Conservation (phyloP, 1,140 invertebrate genomes). For the Drosophila obscura region DNA sequence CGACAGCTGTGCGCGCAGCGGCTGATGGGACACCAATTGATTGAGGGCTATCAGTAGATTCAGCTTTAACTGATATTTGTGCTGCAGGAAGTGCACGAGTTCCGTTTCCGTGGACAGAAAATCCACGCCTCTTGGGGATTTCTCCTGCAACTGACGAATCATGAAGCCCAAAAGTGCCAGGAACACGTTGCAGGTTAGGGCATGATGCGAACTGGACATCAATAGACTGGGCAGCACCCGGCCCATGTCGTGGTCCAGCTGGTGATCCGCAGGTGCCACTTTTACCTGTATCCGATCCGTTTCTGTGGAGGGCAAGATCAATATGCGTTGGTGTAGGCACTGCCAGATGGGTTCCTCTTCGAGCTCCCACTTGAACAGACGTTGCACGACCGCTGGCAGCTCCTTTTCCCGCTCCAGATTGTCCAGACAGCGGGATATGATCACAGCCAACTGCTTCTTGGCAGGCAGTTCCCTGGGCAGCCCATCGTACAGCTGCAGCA, state of each 20-base stretch:
- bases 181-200: slow-evolving; percentile 69
- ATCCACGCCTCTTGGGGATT: slow-evolving; percentile 26
- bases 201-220: slow-evolving; percentile 42
- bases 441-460: slow-evolving; percentile 9
- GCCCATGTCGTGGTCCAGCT: slow-evolving; percentile 28
- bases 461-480: slow-evolving; percentile 24
- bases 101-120: slow-evolving; percentile 65
- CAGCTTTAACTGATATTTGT: slow-evolving; percentile 64
- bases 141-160: slow-evolving; percentile 16
- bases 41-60: slow-evolving; percentile 67
- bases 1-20: slow-evolving; percentile 60
- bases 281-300: slow-evolving; percentile 27
- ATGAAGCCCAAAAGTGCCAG: slow-evolving; percentile 55
- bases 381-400: slow-evolving; percentile 32
- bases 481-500: slow-evolving; percentile 57
- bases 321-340: slow-evolving; percentile 51
- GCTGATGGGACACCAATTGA: slow-evolving; percentile 63
- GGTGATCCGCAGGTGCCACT: slow-evolving; percentile 37
- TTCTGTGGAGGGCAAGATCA: slow-evolving; percentile 9
- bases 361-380: slow-evolving; percentile 42
- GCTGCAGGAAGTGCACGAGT: slow-evolving; percentile 55
- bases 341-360: slow-evolving; percentile 21
- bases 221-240: slow-evolving; percentile 45
- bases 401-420: slow-evolving; percentile 56
- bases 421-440: slow-evolving; percentile 62